Conservation (phyloP, 1,140 invertebrate genomes). For the Dufourea novaeangliae region DNA sequence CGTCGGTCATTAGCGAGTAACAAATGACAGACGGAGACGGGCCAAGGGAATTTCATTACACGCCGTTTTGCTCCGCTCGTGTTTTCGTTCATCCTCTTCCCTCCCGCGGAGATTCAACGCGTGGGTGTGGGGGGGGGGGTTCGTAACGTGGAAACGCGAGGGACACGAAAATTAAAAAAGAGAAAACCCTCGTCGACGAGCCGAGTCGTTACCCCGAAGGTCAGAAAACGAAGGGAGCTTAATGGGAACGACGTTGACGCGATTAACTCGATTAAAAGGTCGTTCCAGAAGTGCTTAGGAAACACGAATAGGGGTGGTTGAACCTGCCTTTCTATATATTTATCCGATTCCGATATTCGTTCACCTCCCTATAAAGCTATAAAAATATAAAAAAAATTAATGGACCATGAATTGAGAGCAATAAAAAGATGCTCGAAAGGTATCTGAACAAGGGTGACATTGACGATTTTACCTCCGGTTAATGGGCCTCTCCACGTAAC, state of each 20-base stretch:
- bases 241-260: too few relatives aligned
- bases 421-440: neutral
- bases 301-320: too few relatives aligned
- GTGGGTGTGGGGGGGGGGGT: too few relatives aligned
- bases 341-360: neutral
- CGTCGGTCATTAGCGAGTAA: conserved; percentile 40
- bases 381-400: too few relatives aligned
- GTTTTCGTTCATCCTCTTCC: neutral
- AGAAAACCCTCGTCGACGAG: too few relatives aligned
- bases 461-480: neutral
- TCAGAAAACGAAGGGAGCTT: too few relatives aligned
- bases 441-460: neutral
- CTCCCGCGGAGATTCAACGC: neutral
- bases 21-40: conserved; percentile 21
- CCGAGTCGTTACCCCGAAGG: too few relatives aligned
- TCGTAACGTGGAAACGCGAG: neutral
- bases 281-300: too few relatives aligned
- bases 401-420: neutral
- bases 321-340: neutral
- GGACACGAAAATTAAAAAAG: too few relatives aligned
- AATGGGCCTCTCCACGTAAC: too few relatives aligned
- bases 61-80: conserved; percentile 5
- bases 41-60: conserved; percentile 36
- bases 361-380: too few relatives aligned
- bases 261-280: neutral